Evolutionary conservation across 2,113 vertebrate species (phyloP).

Genomic region (Eleginops maclovinus): DNA sequence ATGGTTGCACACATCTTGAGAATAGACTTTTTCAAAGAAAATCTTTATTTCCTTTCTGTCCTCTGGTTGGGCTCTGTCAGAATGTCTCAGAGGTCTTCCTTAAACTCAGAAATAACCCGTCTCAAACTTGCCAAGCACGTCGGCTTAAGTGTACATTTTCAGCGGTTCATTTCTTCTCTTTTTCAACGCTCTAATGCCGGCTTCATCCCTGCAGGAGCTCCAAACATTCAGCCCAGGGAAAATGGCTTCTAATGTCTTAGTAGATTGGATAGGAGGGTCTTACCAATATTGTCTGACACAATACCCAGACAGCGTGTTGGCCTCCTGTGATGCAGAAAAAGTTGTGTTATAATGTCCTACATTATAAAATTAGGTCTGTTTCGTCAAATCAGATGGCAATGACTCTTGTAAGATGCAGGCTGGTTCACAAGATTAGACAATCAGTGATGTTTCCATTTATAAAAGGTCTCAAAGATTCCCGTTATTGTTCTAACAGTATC

Average conservation of each 20-base stretch:
- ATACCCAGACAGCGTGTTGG: conserved; percentile 6
- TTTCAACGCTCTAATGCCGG: background rate
- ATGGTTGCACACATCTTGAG: background rate
- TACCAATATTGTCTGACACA: conserved; percentile 27
- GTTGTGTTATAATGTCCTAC: background rate
- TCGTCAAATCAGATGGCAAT: conserved; percentile 4
- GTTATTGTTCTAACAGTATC: conserved; percentile 6
- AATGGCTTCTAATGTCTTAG: conserved; percentile 23
- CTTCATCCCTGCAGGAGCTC: conserved; percentile 21
- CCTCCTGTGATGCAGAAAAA: conserved; percentile 10
- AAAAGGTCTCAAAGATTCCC: background rate
- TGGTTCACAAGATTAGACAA: conserved; percentile 1
- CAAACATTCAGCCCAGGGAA: conserved; percentile 15
- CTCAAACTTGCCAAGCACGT: conserved; percentile 14
- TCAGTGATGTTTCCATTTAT: background rate
- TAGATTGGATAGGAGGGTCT: conserved; percentile 14
- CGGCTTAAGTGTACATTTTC: conserved; percentile 30
- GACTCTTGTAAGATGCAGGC: background rate
- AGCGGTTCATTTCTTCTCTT: conserved; percentile 43
- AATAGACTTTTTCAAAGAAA: conserved; percentile 14
- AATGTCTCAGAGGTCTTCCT: conserved; percentile 5
- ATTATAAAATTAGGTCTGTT: conserved; percentile 3
- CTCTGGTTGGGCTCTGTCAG: conserved; percentile 9
- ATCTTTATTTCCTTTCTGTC: background rate
- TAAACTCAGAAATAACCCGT: conserved; percentile 28